phyloP scores from a whole-genome alignment of 2,797 vertebrate species.

The Prionace glauca region DNA sequence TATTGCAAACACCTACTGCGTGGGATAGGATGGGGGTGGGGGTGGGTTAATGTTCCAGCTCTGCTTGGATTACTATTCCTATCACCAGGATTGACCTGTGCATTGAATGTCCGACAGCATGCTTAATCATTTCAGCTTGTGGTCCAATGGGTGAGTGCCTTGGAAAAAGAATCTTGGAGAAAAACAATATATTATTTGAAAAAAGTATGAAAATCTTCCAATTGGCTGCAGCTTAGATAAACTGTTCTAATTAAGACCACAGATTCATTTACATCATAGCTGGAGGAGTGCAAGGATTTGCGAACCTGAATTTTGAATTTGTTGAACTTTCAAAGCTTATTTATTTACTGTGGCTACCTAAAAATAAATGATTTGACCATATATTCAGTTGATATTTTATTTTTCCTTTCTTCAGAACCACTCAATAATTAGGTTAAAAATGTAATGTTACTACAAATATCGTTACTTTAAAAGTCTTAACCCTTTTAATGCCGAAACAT shows the following conservation, averaged over 20 bases:
- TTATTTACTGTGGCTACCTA: not conserved
- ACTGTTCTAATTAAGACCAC: not conserved
- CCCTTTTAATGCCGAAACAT: not conserved
- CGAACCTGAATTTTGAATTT: slow-evolving; percentile 31
- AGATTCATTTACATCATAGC: slow-evolving; percentile 30
- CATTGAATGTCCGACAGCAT: not conserved
- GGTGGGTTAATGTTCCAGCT: not conserved
- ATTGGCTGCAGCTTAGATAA: not conserved
- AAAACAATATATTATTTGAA: not conserved
- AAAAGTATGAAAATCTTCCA: not conserved
- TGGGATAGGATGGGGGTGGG: no score
- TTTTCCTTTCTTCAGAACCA: not conserved
- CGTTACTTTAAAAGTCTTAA: slow-evolving; percentile 13
- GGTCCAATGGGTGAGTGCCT: not conserved
- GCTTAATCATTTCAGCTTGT: not conserved
- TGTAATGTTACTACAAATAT: not conserved
- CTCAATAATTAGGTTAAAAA: not conserved
- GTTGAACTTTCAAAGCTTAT: not conserved
- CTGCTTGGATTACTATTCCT: not conserved
- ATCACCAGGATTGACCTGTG: not conserved
- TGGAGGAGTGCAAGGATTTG: not conserved
- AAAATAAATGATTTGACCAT: not conserved
- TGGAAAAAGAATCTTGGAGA: not conserved
- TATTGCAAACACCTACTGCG: not conserved
- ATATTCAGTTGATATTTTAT: not conserved